These are phyloP conservation scores for Oncorhynchus tshawytscha DNA, from an alignment of 2,113 vertebrate species.

Conservation along the genomic window DNA sequence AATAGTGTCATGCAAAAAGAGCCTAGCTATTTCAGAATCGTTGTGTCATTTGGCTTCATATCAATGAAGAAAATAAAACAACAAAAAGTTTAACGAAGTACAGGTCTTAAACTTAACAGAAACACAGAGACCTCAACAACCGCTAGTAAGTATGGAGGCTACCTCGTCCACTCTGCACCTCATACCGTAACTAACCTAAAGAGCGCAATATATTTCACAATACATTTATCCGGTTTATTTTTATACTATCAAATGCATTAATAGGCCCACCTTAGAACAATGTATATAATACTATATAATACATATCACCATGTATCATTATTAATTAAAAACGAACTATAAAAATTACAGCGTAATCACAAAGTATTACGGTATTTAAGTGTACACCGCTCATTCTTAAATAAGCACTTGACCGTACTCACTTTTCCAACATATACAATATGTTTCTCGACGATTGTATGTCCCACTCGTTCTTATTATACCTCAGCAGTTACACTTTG, in stretches of 20 bases:
- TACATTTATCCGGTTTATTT: background rate
- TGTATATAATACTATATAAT: too few relatives aligned
- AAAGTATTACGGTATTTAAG: background rate
- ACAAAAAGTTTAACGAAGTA: constrained; percentile 13
- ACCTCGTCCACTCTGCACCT: background rate
- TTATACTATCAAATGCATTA: background rate
- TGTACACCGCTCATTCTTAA: background rate
- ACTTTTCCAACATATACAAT: constrained; percentile 4
- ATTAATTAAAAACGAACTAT: too few relatives aligned
- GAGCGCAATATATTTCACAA: background rate
- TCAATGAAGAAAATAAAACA: constrained; percentile 18
- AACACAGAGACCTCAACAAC: constrained; percentile 21
- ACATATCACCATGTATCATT: too few relatives aligned
- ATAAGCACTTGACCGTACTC: background rate
- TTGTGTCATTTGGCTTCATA: constrained; percentile 8
- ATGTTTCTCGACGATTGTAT: background rate
- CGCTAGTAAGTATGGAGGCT: background rate
- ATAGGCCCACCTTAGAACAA: too few relatives aligned
- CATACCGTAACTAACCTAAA: constrained; percentile 4
- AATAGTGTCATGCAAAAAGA: background rate
- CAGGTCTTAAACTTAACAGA: constrained; percentile 18
- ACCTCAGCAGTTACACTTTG: background rate
- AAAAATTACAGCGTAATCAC: background rate
- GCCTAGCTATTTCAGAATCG: constrained; percentile 18
- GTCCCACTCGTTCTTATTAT: too few relatives aligned